These are phyloP conservation scores for Dipodomys merriami DNA, from an alignment of 2,113 vertebrate species.

Conservation along the genomic window DNA sequence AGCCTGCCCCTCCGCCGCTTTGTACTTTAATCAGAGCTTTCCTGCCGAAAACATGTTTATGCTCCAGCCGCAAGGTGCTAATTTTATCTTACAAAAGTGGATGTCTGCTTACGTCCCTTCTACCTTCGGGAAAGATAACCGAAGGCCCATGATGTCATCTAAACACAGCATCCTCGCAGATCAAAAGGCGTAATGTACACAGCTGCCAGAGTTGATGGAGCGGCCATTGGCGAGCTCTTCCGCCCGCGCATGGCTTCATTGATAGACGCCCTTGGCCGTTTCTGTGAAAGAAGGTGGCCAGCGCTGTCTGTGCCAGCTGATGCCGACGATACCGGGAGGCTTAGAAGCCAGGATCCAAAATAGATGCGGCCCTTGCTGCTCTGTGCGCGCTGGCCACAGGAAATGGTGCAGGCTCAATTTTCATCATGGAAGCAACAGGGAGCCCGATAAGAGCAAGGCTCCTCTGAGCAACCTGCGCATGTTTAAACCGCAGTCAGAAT, in stretches of 20 bases:
- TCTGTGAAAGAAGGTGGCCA: slow-evolving; percentile 80
- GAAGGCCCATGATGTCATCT: slow-evolving; percentile 85
- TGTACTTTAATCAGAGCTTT: slow-evolving; percentile 86
- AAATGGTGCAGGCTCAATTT: slow-evolving; percentile 88
- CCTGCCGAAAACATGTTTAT: slow-evolving; percentile 85
- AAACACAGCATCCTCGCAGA: slow-evolving; percentile 86
- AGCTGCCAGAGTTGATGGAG: slow-evolving; percentile 90
- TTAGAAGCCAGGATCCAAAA: slow-evolving; percentile 86
- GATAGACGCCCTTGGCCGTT: slow-evolving; percentile 83
- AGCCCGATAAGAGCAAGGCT: slow-evolving; percentile 86
- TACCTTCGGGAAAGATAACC: slow-evolving; percentile 85
- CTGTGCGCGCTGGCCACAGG: slow-evolving; percentile 84
- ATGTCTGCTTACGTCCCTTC: slow-evolving; percentile 83
- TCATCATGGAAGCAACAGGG: slow-evolving; percentile 83
- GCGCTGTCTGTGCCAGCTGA: slow-evolving; percentile 85
- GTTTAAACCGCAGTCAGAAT: slow-evolving; percentile 87
- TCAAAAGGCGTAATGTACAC: slow-evolving; percentile 89
- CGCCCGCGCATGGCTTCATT: slow-evolving; percentile 84
- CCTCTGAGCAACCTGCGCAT: slow-evolving; percentile 81
- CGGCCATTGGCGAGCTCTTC: slow-evolving; percentile 86
- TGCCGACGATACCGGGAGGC: slow-evolving; percentile 81
- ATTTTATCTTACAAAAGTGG: slow-evolving; percentile 89
- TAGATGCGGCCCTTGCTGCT: slow-evolving; percentile 86
- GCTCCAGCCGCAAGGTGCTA: slow-evolving; percentile 85
- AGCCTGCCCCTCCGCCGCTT: slow-evolving; percentile 81